phyloP scores from a whole-genome alignment of 2,113 vertebrate genomes.

The Typhlomys cinereus region DNA sequence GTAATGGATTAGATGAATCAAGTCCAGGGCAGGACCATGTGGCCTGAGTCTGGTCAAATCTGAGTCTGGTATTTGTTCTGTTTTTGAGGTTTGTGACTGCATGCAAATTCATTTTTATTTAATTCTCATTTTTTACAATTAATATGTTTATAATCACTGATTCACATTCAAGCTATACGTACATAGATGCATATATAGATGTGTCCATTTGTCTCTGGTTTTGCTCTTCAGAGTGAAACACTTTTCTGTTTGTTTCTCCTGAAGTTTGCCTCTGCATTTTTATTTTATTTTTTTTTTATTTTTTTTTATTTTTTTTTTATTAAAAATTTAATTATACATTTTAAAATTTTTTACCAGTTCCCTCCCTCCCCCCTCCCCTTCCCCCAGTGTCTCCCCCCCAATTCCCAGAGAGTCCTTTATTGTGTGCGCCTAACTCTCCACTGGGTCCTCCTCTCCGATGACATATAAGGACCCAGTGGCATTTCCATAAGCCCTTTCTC shows the following conservation, averaged over 20 bases:
- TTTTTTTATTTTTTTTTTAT: too few species aligned
- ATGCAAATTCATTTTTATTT: slow-evolving; percentile 33
- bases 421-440: too few species aligned
- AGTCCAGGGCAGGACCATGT: not conserved
- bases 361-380: too few species aligned
- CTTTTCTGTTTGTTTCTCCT: slow-evolving; percentile 20
- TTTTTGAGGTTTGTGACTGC: slow-evolving; percentile 32
- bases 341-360: too few species aligned
- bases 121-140: slow-evolving; percentile 52
- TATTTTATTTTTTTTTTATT: too few species aligned
- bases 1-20: not conserved
- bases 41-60: slow-evolving; percentile 36
- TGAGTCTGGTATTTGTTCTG: slow-evolving; percentile 36
- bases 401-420: too few species aligned
- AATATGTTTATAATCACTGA: slow-evolving; percentile 54
- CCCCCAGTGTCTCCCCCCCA: too few species aligned
- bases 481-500: too few species aligned
- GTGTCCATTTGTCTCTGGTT: not conserved
- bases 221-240: slow-evolving; percentile 26
- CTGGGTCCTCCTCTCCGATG: too few species aligned
- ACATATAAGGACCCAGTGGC: too few species aligned
- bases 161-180: not conserved
- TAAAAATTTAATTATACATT: too few species aligned
- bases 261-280: not conserved
- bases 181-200: not conserved